A percentile compares a stretch with the other conserved stretches of the same genome.
These are phyloP conservation scores for Rattus norvegicus DNA, from an alignment of 2,113 vertebrate genomes.

Conservation along the genomic window DNA sequence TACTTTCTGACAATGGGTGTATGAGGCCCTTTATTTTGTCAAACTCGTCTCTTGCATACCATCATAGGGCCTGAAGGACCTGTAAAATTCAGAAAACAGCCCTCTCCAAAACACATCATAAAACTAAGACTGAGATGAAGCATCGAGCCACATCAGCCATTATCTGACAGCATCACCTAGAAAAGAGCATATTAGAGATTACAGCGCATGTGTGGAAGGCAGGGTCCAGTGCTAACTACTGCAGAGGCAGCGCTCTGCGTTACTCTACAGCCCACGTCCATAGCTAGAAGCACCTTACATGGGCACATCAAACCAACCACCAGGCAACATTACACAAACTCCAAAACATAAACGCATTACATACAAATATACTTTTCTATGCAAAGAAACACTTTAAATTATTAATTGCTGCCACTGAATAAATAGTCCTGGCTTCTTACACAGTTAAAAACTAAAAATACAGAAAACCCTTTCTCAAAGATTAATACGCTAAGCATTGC, in stretches of 20 bases:
- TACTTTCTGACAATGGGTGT: slow-evolving; percentile 85
- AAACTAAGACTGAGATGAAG: slow-evolving; percentile 96
- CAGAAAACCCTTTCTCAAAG: slow-evolving; percentile 40
- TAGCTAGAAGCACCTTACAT: slow-evolving; percentile 60
- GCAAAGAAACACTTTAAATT: slow-evolving; percentile 28
- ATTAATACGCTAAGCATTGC: slow-evolving; percentile 64
- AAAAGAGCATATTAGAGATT: slow-evolving; percentile 99
- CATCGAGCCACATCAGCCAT: slow-evolving; percentile 96
- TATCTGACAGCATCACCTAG: slow-evolving; percentile 98
- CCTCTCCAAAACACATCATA: slow-evolving; percentile 97
- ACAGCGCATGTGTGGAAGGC: slow-evolving; percentile 99
- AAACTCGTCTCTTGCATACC: slow-evolving; percentile 96
- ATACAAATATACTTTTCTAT: slow-evolving; percentile 51
- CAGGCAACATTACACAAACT: slow-evolving; percentile 16
- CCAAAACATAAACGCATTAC: slow-evolving; percentile 45
- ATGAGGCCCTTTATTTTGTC: slow-evolving; percentile 89
- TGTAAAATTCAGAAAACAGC: slow-evolving; percentile 99
- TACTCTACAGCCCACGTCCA: slow-evolving; percentile 66
- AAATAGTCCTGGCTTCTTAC: slow-evolving; percentile 52
- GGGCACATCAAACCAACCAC: slow-evolving; percentile 19
- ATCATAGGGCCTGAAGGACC: slow-evolving; percentile 96
- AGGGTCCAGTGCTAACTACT: slow-evolving; percentile 87
- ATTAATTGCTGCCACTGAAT: slow-evolving; percentile 52
- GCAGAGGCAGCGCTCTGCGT: slow-evolving; percentile 83
- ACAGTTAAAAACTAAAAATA: slow-evolving; percentile 56